These are phyloP conservation scores for Dolichoris vasculosae DNA, from an alignment of 1,140 invertebrate genomes.

Conservation along the genomic window DNA sequence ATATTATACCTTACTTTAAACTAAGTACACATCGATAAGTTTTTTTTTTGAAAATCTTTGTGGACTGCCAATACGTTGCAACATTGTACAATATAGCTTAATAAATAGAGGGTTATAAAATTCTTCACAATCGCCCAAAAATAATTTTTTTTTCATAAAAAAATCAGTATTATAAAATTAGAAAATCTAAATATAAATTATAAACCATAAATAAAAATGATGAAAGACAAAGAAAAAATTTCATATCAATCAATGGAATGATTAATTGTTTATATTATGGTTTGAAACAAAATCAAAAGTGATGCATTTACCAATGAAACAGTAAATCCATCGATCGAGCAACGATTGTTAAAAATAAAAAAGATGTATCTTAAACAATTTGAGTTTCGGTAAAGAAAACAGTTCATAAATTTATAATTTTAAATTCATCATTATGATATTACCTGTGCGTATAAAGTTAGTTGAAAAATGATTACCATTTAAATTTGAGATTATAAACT, in stretches of 20 bases:
- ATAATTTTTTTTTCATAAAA: constrained; percentile 14
- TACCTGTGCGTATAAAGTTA: constrained; percentile 40
- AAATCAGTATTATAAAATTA: not conserved
- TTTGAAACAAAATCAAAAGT: not conserved
- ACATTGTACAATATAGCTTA: constrained; percentile 24
- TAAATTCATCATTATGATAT: constrained; percentile 14
- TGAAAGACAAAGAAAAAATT: not conserved
- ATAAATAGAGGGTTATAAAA: constrained; percentile 19
- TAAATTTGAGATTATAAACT: constrained; percentile 43
- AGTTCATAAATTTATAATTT: constrained; percentile 48
- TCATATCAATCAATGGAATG: not conserved
- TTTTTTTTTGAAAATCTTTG: constrained; percentile 34
- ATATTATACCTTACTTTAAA: constrained; percentile 14
- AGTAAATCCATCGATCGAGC: constrained; percentile 17
- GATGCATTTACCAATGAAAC: not conserved
- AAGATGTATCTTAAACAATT: not conserved
- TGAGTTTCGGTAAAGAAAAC: not conserved
- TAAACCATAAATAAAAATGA: not conserved
- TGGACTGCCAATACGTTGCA: constrained; percentile 14
- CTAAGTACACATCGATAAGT: not conserved
- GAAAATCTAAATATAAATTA: not conserved
- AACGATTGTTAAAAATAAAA: too few species aligned
- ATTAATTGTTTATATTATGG: constrained; percentile 18
- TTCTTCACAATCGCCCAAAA: not conserved
- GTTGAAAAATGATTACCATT: constrained; percentile 39